Percentiles rank a stretch among this genome's conserved stretches.
These are phyloP conservation scores for Varanus komodoensis DNA, from an alignment of 2,113 vertebrate genomes.

Conservation along the genomic window DNA sequence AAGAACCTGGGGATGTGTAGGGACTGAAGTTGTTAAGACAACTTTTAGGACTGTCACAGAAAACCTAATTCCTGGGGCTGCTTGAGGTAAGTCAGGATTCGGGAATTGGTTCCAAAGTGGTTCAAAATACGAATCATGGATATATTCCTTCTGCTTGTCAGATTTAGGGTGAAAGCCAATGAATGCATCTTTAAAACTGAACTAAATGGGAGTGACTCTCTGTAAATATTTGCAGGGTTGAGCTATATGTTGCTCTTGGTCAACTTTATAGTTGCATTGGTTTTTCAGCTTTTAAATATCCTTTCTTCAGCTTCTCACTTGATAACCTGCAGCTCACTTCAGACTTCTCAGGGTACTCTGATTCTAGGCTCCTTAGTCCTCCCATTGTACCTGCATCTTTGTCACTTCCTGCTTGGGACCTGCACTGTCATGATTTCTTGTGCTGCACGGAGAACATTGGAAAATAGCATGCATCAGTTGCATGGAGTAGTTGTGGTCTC, in stretches of 20 bases:
- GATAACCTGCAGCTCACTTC: neutral
- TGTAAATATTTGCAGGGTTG: neutral
- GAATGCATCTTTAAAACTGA: neutral
- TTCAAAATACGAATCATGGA: neutral
- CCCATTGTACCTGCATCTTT: neutral
- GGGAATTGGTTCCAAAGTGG: neutral
- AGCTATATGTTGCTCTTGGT: neutral
- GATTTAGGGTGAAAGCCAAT: neutral
- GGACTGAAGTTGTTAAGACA: neutral
- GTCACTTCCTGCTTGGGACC: neutral
- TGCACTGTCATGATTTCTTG: neutral
- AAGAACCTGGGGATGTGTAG: neutral
- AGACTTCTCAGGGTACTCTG: neutral
- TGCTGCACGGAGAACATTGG: neutral
- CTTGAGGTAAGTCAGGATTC: neutral
- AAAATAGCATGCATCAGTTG: neutral
- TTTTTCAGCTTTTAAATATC: neutral
- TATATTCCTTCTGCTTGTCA: neutral
- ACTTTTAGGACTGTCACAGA: neutral
- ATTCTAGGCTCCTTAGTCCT: neutral
- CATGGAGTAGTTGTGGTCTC: neutral
- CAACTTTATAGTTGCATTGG: neutral
- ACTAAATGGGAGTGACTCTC: neutral
- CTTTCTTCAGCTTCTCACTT: neutral
- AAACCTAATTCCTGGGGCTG: neutral